A percentile compares a stretch with the other conserved stretches of the same genome.
These are phyloP conservation scores for Pelusios castaneus DNA, from an alignment of 2,113 vertebrate species.

Conservation along the genomic window DNA sequence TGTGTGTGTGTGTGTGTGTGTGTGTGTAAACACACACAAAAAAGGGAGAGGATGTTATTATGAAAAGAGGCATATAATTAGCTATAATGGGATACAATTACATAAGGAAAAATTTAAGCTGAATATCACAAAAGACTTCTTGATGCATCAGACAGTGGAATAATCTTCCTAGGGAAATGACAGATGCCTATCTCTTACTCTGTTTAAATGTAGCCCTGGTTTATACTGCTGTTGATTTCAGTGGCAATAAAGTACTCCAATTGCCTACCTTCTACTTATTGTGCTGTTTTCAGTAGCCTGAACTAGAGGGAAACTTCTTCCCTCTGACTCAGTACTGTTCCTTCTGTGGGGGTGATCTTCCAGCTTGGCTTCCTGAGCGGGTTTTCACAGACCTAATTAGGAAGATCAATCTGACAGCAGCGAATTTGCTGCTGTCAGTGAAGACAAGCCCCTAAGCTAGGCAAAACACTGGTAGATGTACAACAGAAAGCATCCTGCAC, in stretches of 20 bases:
- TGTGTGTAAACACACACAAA: background rate
- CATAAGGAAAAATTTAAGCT: background rate
- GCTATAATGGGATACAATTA: background rate
- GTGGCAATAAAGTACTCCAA: too few relatives aligned
- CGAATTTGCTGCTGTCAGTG: too few relatives aligned
- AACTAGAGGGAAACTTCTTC: too few relatives aligned
- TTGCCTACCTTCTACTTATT: too few relatives aligned
- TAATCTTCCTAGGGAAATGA: background rate
- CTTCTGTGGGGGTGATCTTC: too few relatives aligned
- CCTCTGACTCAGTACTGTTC: too few relatives aligned
- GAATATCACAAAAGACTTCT: background rate
- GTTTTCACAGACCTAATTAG: too few relatives aligned
- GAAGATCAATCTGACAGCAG: too few relatives aligned
- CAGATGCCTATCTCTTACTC: background rate
- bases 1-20: too few relatives aligned
- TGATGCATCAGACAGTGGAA: background rate
- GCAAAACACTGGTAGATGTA: background rate
- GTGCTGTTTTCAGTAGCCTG: too few relatives aligned
- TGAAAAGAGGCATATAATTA: background rate
- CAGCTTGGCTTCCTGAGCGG: too few relatives aligned
- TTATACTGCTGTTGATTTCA: too few relatives aligned
- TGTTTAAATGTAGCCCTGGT: background rate
- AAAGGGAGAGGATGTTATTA: background rate
- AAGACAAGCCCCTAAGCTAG: background rate
- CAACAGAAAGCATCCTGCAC: background rate